Base-by-base conservation (phyloP, 2,888 invertebrate species). In the Campoplex capitator region DNA sequence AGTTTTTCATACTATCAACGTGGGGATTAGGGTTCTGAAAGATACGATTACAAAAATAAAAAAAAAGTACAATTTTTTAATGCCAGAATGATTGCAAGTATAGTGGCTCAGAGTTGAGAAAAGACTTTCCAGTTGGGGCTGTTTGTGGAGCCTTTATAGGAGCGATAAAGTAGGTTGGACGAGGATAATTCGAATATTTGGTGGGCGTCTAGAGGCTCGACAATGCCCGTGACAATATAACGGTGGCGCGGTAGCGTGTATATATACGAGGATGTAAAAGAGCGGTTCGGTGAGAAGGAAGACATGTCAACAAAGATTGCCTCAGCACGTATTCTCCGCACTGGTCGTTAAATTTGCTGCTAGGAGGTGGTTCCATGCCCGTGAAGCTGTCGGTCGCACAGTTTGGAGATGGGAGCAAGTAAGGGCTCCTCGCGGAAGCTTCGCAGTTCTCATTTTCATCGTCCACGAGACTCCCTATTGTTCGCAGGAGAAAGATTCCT, bases 331-430 rank as follows among this genome's bases (percentile, higher is more conserved):
- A 79, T 88, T 89, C 89, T 32, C 23, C 84, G 58, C 51, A 75
- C 89, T 67, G 91, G 89, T 93, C 92, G 92, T 93, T 93, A 92
- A 92, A 91, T 90, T 89, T 89, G 90, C 91, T 56, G 71, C 23
- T 23, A 0, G 23, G 23, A 23, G 78, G 83, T 76, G 80, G 68
- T 54, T 58, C 74, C 67, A 68, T 79, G 73, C 65, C 83, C 48
- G 79, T 65, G 71, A 75, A 82, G 54, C 83, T 79, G 76, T 87
- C 70, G 77, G 74, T 74, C 58, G 77, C 77, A 74, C 68, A 67
- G 74, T 74, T 84, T 74, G 75, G 78, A 74, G 77, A 85, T 81
- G 80, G n/a, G 75, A 56, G 62, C 74, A 80, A 88, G 88, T 82
- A 83, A 81, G 32, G 75, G 81, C 42, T 79, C 38, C 38, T 71